Evolutionary conservation across 37 sponge, comb jelly and placozoan genomes (phyloP), one percentile per base, ranked within the genome.

Genomic region (Halichondria panicea): DNA sequence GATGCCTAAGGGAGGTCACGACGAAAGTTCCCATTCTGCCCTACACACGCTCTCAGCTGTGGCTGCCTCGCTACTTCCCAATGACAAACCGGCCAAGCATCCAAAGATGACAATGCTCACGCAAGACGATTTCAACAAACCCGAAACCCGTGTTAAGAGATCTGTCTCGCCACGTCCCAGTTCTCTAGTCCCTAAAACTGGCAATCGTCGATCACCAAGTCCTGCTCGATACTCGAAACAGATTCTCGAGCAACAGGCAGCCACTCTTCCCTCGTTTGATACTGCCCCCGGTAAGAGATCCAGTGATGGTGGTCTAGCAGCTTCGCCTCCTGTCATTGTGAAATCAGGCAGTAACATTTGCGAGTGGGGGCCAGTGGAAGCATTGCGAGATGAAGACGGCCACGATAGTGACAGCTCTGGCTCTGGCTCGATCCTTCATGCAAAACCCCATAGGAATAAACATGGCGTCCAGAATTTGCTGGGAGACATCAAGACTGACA

Each of bases 341-440:
- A 42, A 42, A 11, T 66, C 43, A 40, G 70, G 52, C 32, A 70
- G 52, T 1, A 50, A 70, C 35, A 21, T 41, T 21, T 70, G 70
- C n/a, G n/a, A n/a, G n/a, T n/a, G n/a, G n/a, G n/a, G n/a, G n/a
- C 5, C 63, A 18, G 35, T 25, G 36, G 67, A 43, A 40, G 11
- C 24, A 66, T n/a, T n/a, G n/a, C 43, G 22, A 9, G 2, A 43
- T 64, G 68, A 81, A 19, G 69, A 70, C 24, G 82, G 75, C 2
- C 66, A 81, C 66, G 74, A 82, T 34, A 91, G 92, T 40, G 92
- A 91, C 72, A 91, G 92, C 66, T 91, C 92, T 25, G 92, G 92
- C 0, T 91, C 92, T 0, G 92, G 92, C 0, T 81, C 88, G 15
- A 48, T 87, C 30, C 25, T 78, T 7, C 56, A 55, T 7, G 22